Evolutionary conservation across 2,888 invertebrate genomes (phyloP).

Genomic region (Cryptus armator): DNA sequence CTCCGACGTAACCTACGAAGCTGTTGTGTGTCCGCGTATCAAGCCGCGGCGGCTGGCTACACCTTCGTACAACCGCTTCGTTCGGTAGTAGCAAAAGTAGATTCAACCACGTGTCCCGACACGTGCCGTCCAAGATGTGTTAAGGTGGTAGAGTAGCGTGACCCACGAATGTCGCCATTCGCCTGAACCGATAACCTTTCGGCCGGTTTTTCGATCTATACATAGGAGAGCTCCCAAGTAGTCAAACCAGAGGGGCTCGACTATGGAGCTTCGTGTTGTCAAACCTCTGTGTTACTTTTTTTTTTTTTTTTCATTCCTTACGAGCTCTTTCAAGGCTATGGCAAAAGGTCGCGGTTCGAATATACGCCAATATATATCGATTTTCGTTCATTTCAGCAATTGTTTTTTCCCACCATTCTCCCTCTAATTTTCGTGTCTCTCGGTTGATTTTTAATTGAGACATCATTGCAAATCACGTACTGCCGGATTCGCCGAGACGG

Average conservation of each 20-base stretch:
- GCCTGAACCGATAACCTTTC: constrained; percentile 41
- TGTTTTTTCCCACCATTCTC: background rate
- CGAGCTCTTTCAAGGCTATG: constrained; percentile 9
- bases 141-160: constrained; percentile 9
- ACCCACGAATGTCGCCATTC: constrained; percentile 22
- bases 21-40: background rate
- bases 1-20: constrained; percentile 6
- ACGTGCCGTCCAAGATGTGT: background rate
- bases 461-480: constrained; percentile 23
- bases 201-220: background rate
- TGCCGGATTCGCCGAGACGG: constrained; percentile 21
- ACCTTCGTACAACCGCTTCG: background rate
- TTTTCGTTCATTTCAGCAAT: background rate
- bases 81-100: background rate
- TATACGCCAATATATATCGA: background rate
- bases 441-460: constrained; percentile 37
- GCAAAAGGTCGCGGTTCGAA: constrained; percentile 12
- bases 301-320: background rate
- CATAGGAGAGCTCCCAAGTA: background rate
- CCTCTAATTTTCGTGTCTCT: background rate
- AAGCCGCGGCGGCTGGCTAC: background rate
- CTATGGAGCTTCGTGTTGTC: constrained; percentile 30
- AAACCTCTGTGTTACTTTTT: background rate
- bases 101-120: constrained; percentile 35
- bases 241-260: background rate